Base-by-base conservation (phyloP, 2,888 invertebrate species). In the Spisula solida region DNA sequence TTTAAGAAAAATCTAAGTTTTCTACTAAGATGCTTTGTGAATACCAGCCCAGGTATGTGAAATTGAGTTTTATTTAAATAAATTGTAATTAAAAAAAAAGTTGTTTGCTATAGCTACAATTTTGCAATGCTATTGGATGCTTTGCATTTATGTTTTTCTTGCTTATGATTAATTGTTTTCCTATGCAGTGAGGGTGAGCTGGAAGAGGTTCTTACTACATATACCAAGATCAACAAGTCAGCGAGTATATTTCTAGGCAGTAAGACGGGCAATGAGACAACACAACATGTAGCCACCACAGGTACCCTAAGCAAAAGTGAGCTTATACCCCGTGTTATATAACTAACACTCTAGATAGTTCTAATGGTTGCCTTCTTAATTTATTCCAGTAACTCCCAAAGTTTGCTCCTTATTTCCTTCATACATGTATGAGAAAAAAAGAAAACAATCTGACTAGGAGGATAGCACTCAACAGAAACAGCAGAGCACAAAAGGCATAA, bases 141-240 rank as follows among this genome's bases (percentile, higher is more conserved):
- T 41, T 41, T 41, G 8, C 41, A 8, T 41, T 41, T 41, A 41
- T 41, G 41, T 41, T 41, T 41, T 41, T 8, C 8, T 41, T 41
- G 41, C 8, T 41, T 5, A 41, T 41, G 41, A 41, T 41, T 41
- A 5, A 25, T 66, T 66, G 10, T 66, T 87, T 83, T 86, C 51
- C 18, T 79, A 88, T 87, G 29, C 94, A 96, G 96, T 92, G 97
- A 97, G 91, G 94, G 93, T 60, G 96, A 96, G 86, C 92, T 97
- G 80, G 97, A 97, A 90, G 96, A 96, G 90, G 96, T 97, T 6
- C 93, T 97, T 66, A 97, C 96, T 18, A 96, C 96, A 0, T 97
- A 96, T 93, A 96, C 96, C 51, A 96, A 96, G 92, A 95, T 96
- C 70, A 96, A 96, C 93, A 96, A 96, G 84, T 96, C 96, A 31